phyloP scores from a whole-genome alignment of 1,140 invertebrate genomes.

The Heliconius melpomene region DNA sequence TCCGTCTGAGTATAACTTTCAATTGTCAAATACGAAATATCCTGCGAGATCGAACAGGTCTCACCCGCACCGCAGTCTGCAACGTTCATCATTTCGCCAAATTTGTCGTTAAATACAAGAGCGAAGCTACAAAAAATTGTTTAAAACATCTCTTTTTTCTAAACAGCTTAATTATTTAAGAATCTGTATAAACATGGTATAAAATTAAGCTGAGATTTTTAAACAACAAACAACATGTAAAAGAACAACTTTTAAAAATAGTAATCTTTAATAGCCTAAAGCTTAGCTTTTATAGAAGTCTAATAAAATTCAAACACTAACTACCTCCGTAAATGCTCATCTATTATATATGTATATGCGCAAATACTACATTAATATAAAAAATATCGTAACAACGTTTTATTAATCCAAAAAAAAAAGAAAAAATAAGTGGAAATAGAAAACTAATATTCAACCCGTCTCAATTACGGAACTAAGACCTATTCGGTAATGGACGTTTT shows the following conservation, averaged over 20 bases:
- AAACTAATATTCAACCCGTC: not conserved
- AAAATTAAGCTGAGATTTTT: not conserved
- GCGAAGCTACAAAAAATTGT: not conserved
- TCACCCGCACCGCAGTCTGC: too few species aligned
- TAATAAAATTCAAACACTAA: not conserved
- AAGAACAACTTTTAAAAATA: not conserved
- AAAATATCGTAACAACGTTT: slow-evolving; percentile 1
- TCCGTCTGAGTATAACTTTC: too few species aligned
- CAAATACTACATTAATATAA: not conserved
- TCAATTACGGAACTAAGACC: not conserved
- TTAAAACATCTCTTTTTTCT: not conserved
- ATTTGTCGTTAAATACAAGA: not conserved
- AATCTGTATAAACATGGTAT: slow-evolving; percentile 3
- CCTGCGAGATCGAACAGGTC: too few species aligned
- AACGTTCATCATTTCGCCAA: too few species aligned
- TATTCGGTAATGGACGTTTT: slow-evolving; percentile 7
- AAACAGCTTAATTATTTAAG: not conserved
- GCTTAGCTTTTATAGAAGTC: slow-evolving; percentile 8
- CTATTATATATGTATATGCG: not conserved
- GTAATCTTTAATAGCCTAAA: slow-evolving; percentile 8
- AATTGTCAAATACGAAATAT: too few species aligned
- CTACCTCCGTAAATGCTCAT: not conserved
- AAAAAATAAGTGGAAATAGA: too few species aligned
- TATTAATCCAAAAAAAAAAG: not conserved
- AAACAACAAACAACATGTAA: slow-evolving; percentile 4